These are phyloP conservation scores for Andrena haemorrhoa DNA, from an alignment of 2,888 invertebrate species.

Conservation along the genomic window DNA sequence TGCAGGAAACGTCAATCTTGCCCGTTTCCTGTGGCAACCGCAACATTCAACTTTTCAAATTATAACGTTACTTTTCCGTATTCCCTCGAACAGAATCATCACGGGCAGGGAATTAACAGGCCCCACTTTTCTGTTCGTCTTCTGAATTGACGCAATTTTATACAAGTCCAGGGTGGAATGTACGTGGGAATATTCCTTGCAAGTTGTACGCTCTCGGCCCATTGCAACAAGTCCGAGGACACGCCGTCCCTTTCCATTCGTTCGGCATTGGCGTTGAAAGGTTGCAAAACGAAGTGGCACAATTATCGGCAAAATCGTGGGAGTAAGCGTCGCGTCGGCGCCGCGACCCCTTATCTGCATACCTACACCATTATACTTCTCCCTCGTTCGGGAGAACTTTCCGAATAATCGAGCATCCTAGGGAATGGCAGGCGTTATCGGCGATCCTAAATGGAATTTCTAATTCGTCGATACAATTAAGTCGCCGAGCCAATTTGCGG, in stretches of 20 bases:
- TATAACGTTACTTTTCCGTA: slow-evolving; percentile 12
- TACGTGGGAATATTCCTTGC: slow-evolving; percentile 13
- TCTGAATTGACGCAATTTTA: neutral
- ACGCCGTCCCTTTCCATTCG: neutral
- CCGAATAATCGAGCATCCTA: slow-evolving; percentile 63
- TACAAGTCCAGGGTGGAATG: slow-evolving; percentile 8
- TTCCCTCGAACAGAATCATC: slow-evolving; percentile 23
- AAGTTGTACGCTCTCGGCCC: neutral
- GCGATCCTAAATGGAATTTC: slow-evolving; percentile 66
- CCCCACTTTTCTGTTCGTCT: slow-evolving; percentile 15
- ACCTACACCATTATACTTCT: slow-evolving; percentile 30
- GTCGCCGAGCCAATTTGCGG: slow-evolving; percentile 50
- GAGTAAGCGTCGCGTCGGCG: slow-evolving; percentile 10
- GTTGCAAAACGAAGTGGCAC: slow-evolving; percentile 19
- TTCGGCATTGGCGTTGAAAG: slow-evolving; percentile 20
- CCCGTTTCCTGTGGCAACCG: slow-evolving; percentile 14
- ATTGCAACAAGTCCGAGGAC: slow-evolving; percentile 29
- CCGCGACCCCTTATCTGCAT: slow-evolving; percentile 27
- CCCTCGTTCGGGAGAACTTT: slow-evolving; percentile 51
- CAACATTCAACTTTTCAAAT: neutral
- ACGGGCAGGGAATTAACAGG: slow-evolving; percentile 11
- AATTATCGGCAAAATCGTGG: slow-evolving; percentile 55
- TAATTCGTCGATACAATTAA: slow-evolving; percentile 69
- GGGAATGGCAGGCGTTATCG: slow-evolving; percentile 46
- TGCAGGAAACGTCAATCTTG: slow-evolving; percentile 12